Evolutionary conservation across 1,140 invertebrate species (phyloP), one percentile per base, ranked within the genome.

Genomic region (Drosophila orena): DNA sequence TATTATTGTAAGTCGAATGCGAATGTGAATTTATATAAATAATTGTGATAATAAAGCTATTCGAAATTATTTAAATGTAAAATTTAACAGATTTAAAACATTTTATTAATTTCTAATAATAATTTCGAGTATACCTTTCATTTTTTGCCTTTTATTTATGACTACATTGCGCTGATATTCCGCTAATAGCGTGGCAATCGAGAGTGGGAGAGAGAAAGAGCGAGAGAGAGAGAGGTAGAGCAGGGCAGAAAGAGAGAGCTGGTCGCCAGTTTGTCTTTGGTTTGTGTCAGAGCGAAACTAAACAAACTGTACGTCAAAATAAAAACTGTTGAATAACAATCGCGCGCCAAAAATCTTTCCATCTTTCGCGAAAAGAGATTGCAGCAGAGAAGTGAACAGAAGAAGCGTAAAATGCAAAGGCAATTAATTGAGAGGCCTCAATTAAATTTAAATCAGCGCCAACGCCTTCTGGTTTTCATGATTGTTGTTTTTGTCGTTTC

Each of bases 371-470:
- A 11, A 4, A 27, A 47, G 47, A 72, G 62, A 55, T 44, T 77
- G 54, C 47, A 61, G 30, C 50, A 37, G 50, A 57, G 79, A 68
- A 47, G 24, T 7, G 24, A 40, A 30, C 12, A 43, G 20, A n/a
- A 58, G 42, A 66, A 57, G 15, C 20, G 40, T 43, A 35, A 20
- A 24, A 49, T 69, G 60, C 57, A 50, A 50, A 30, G 77, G 50
- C 78, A 81, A 88, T 86, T 86, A 86, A 86, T 88, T 80, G 83
- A 81, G 81, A 76, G 69, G 69, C 74, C 74, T 88, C 74, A 86
- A 86, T 88, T 86, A 78, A 79, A 86, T 78, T 61, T 49, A 86
- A 86, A 86, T 86, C 81, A 78, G 81, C 84, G 81, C 83, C 81
- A 85, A 77, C 57, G 81, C 68, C 49, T 58, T 65, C 47, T 46